Base-by-base conservation (phyloP, 2,797 vertebrate genomes). In the Falco concolor region DNA sequence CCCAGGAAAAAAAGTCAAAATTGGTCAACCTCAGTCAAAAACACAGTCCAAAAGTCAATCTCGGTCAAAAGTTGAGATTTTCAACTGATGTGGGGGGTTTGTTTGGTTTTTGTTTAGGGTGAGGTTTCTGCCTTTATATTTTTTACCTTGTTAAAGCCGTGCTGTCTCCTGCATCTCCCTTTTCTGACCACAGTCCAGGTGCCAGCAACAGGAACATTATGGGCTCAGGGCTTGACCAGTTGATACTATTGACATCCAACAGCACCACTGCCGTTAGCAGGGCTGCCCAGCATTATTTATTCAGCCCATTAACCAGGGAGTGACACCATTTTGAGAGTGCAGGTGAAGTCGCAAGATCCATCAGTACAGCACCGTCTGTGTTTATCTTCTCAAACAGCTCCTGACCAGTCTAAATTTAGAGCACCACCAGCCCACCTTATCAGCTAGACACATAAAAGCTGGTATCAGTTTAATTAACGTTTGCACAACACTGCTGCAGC, bases 381-480 rank as follows among this genome's bases (percentile, higher is more conserved):
- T 57, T 91, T 91, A 22, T 36, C 67, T 74, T 60, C 72, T 70
- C 67, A 78, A 89, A 90, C 57, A 84, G 50, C 45, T 90, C 40
- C 63, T 0, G 0, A 30, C 0, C 0, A 80, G 19, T 30, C 64
- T 83, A 87, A 89, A 85, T 95, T 85, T 74, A 95, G 78, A 87
- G 24, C 47, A 5, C 30, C 3, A 5, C 30, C 81, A 65, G 60
- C 34, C 64, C 5, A 2, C 20, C 32, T 89, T 88, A 78, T 85
- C 93, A 91, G 42, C 69, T 36, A 74, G 79, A 38, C 45, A 34
- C 45, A 61, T 59, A 80, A 84, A 95, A 94, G 42, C 85, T 78
- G 61, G 22, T 53, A 74, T 63, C 79, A 68, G 45, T 83, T 83
- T 90, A 94, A 95, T 90, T 88, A 89, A 78, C 76, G 45, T 52